Evolutionary conservation across 2,888 invertebrate genomes (phyloP), one percentile per base, ranked within the genome.

Genomic region (Ichneumoninae sp.): DNA sequence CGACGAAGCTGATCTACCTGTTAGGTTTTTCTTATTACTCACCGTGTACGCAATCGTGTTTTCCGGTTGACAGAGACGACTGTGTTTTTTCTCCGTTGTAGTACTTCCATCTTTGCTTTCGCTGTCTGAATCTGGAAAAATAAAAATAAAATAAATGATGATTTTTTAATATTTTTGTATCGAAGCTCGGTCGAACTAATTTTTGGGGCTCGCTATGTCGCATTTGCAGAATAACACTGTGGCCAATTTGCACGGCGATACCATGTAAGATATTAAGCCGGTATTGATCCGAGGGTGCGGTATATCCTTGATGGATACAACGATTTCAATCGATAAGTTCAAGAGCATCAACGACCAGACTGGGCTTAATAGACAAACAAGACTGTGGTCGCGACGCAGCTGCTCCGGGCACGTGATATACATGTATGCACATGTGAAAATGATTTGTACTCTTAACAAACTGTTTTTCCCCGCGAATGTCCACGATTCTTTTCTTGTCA

Each of bases 31-130:
- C 6, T 36, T 16, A 70, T 63, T 33, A 94, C 95, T 95, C 94
- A 97, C 98, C 94, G 96, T 96, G 92, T 97, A 97, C 89, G 96
- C 95, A 94, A 96, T 96, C 90, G 97, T 97, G 94, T 96, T 96
- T 90, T 96, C 96, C 57, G 96, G 96, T 81, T 96, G 96, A 84
- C 95, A 92, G 65, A 92, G 89, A 77, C 93, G 93, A 83, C 95
- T 95, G 85, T 95, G 95, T 92, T 96, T 95, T 92, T 96, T 96
- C 93, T 96, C 94, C 85, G 94, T 93, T 44, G 91, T 81, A 63
- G 91, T 88, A 69, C 93, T 92, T 78, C 93, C 94, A 92, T 94
- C 94, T 86, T 94, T 94, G 90, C 93, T 96, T 87, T 95, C 95
- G 85, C 95, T 95, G 93, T 96, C 96, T 86, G 96, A 96, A 94